These are phyloP conservation scores for Tachina lurida DNA, from an alignment of 2,888 invertebrate genomes.

Conservation along the genomic window DNA sequence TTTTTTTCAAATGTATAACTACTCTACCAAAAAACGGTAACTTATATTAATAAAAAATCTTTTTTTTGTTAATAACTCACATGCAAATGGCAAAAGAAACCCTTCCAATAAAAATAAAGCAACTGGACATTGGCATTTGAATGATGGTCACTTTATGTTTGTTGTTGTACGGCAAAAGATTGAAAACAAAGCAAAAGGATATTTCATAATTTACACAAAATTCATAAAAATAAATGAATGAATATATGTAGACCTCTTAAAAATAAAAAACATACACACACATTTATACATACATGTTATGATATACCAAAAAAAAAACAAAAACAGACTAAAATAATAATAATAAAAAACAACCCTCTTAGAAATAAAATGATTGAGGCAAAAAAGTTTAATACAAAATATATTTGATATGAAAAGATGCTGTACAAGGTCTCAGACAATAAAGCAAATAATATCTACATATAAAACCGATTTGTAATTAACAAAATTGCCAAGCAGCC, in stretches of 20 bases:
- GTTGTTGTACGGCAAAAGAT: slow-evolving; percentile 17
- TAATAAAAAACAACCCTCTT: slow-evolving; percentile 66
- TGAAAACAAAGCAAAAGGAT: slow-evolving; percentile 57
- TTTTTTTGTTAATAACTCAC: slow-evolving; percentile 68
- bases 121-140: slow-evolving; percentile 72
- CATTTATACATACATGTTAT: slow-evolving; percentile 20
- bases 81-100: slow-evolving; percentile 55
- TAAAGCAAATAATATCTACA: slow-evolving; percentile 70
- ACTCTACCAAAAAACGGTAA: slow-evolving; percentile 50
- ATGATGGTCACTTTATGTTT: slow-evolving; percentile 69
- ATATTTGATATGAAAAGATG: slow-evolving; percentile 62
- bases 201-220: slow-evolving; percentile 67
- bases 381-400: slow-evolving; percentile 37
- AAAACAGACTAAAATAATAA: slow-evolving; percentile 29
- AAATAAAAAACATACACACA: slow-evolving; percentile 50
- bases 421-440: slow-evolving; percentile 68
- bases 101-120: slow-evolving; percentile 50
- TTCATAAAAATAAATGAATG: slow-evolving; percentile 58
- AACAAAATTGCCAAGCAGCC: slow-evolving; percentile 83
- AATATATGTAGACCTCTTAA: slow-evolving; percentile 59
- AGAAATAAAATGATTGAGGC: slow-evolving; percentile 48
- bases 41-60: slow-evolving; percentile 73
- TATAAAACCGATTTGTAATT: slow-evolving; percentile 81
- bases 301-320: slow-evolving; percentile 19
- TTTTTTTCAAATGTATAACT: slow-evolving; percentile 26